Percentiles rank a stretch among this genome's conserved stretches.
phyloP scores from a whole-genome alignment of 1,140 invertebrate species.

The Cephus cinctus region DNA sequence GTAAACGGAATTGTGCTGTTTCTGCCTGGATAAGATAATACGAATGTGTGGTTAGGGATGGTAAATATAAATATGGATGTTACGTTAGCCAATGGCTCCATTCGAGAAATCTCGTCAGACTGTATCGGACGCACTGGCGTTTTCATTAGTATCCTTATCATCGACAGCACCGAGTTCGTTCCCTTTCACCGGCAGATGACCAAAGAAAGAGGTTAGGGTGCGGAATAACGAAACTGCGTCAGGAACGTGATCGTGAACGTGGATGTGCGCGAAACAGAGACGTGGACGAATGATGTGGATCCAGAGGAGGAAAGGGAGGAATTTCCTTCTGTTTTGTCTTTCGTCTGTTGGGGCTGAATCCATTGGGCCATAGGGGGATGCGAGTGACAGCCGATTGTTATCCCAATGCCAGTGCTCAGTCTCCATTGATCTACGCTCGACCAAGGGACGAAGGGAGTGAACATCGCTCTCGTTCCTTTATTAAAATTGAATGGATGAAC shows the following conservation, averaged over 20 bases:
- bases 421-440: slow-evolving; percentile 22
- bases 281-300: not conserved
- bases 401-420: slow-evolving; percentile 8
- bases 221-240: not conserved
- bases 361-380: slow-evolving; percentile 20
- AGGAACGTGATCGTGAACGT: not conserved
- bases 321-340: too few species aligned
- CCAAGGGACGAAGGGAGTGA: too few species aligned
- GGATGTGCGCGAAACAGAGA: not conserved
- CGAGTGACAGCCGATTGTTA: slow-evolving; percentile 28
- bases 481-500: slow-evolving; percentile 15
- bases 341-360: slow-evolving; percentile 11
- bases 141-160: too few species aligned
- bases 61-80: too few species aligned
- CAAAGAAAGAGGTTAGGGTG: not conserved
- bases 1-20: too few species aligned
- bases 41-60: too few species aligned
- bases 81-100: too few species aligned
- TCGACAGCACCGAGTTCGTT: too few species aligned
- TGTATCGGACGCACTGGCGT: too few species aligned
- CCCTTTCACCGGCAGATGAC: too few species aligned
- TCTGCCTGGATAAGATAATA: too few species aligned
- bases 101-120: too few species aligned
- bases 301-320: not conserved
- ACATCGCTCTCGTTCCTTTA: slow-evolving; percentile 16